Evolutionary conservation across 2,797 vertebrate species (phyloP).

Genomic region (Myotis pilosus): DNA sequence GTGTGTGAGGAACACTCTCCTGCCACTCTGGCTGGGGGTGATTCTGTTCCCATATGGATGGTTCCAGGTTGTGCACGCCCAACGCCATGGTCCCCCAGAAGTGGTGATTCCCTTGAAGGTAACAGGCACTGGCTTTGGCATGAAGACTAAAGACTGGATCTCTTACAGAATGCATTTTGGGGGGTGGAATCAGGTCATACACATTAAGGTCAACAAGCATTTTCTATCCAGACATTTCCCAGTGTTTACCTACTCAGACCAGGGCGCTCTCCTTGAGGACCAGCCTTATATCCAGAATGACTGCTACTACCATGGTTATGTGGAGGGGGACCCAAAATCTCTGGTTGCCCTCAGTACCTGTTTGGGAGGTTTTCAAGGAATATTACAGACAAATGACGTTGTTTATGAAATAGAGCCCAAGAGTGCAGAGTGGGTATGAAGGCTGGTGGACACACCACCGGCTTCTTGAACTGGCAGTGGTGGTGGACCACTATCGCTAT

Average conservation of each 20-base stretch:
- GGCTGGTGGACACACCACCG: background rate
- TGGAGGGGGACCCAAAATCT: slow-evolving; percentile 27
- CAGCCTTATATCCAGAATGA: slow-evolving; percentile 13
- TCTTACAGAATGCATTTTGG: slow-evolving; percentile 57
- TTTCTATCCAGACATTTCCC: slow-evolving; percentile 37
- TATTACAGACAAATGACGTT: background rate
- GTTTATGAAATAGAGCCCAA: slow-evolving; percentile 63
- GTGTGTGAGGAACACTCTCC: background rate
- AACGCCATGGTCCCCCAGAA: background rate
- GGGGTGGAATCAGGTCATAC: background rate
- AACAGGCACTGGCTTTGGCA: no score
- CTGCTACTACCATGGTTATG: slow-evolving; percentile 43
- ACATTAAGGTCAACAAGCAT: background rate
- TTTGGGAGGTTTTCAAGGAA: slow-evolving; percentile 44
- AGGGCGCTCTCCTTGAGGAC: background rate
- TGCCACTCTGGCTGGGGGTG: background rate
- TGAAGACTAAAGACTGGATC: background rate
- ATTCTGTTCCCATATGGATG: background rate
- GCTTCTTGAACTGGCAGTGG: slow-evolving; percentile 31
- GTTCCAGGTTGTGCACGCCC: background rate
- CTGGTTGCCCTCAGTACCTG: slow-evolving; percentile 11
- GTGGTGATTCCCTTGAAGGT: slow-evolving; percentile 12
- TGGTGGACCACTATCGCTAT: slow-evolving; percentile 41
- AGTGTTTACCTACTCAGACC: slow-evolving; percentile 47
- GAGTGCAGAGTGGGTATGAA: background rate